Evolutionary conservation across 2,113 vertebrate genomes (phyloP).

Genomic region (Gracilinanus agilis): DNA sequence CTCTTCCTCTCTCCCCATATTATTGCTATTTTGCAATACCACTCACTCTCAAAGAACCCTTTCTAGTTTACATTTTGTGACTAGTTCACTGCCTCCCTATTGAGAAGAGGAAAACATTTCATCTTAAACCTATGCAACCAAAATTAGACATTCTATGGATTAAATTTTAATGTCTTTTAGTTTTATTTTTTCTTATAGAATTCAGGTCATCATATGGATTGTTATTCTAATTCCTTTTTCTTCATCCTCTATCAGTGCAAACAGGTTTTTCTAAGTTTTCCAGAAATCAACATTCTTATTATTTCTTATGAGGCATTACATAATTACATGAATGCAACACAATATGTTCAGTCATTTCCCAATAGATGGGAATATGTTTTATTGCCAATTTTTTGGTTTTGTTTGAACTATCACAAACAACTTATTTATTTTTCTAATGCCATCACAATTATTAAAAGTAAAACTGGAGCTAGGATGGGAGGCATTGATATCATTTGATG

Average conservation of each 20-base stretch:
- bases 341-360: constrained; percentile 6
- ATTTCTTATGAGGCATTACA: neutral
- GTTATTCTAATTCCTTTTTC: neutral
- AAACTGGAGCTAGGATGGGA: neutral
- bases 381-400: constrained; percentile 41
- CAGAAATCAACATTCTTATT: neutral
- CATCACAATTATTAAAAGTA: neutral
- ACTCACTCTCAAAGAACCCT: neutral
- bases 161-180: neutral
- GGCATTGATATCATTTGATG: neutral
- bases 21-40: neutral
- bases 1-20: neutral
- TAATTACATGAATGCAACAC: neutral
- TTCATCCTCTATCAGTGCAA: neutral
- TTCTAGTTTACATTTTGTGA: neutral
- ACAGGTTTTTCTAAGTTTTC: neutral
- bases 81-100: neutral
- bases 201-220: neutral
- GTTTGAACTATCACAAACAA: neutral
- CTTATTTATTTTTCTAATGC: neutral
- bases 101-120: neutral
- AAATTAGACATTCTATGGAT: neutral
- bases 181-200: neutral
- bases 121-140: neutral
- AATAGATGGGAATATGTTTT: neutral